These are phyloP conservation scores for Microtus oregoni DNA, from an alignment of 2,113 vertebrate species.

Conservation along the genomic window DNA sequence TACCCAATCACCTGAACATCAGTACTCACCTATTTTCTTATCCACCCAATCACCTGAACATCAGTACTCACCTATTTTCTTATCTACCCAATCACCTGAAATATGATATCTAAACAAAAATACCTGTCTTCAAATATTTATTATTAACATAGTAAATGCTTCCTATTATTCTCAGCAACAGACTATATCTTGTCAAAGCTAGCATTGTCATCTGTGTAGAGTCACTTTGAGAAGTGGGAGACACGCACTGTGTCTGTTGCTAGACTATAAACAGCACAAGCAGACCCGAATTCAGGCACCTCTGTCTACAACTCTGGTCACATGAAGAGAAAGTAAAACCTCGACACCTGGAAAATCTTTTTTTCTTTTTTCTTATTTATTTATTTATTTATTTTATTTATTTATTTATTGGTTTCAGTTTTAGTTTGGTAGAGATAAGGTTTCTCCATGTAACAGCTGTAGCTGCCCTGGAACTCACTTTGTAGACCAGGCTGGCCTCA, in stretches of 20 bases:
- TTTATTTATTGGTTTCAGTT: not conserved
- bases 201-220: not conserved
- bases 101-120: constrained; percentile 3
- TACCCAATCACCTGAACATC: not conserved
- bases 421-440: no score
- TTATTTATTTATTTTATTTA: no score
- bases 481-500: no score
- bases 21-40: not conserved
- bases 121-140: not conserved
- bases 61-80: not conserved
- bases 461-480: no score
- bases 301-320: not conserved
- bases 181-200: not conserved
- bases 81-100: not conserved
- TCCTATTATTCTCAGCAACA: not conserved
- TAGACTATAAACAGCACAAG: not conserved
- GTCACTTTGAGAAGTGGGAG: not conserved
- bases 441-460: not conserved
- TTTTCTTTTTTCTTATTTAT: not conserved
- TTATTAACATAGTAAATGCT: not conserved
- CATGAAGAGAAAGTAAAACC: not conserved
- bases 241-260: not conserved
- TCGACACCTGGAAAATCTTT: not conserved
- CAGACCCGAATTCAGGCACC: not conserved
- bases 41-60: no score